Percentiles rank a stretch among this genome's conserved stretches.
Conservation (phyloP, 2,113 vertebrate genomes). For the Phrynosoma platyrhinos region DNA sequence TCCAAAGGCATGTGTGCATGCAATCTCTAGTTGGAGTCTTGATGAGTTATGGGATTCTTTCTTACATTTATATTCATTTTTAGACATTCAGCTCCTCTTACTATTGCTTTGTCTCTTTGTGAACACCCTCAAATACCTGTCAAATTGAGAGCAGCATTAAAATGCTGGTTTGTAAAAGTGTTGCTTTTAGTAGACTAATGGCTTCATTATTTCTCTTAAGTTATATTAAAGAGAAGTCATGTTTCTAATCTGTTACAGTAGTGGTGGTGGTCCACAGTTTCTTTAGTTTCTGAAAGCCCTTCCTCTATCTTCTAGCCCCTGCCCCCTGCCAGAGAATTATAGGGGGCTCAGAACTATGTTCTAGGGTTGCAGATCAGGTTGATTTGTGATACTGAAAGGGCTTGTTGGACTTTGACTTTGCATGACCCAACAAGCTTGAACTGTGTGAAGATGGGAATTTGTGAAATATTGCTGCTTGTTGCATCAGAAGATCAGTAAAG, state of each 20-base stretch:
- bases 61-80: neutral
- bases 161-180: neutral
- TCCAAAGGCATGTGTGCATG: neutral
- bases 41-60: neutral
- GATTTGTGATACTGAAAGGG: neutral
- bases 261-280: neutral
- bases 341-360: neutral
- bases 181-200: neutral
- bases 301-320: neutral
- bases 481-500: neutral
- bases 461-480: neutral
- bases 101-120: neutral
- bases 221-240: neutral
- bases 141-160: neutral
- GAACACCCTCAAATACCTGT: neutral
- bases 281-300: neutral
- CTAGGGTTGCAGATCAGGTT: neutral
- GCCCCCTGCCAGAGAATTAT: too few relatives aligned
- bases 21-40: neutral
- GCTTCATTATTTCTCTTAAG: neutral
- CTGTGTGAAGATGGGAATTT: too few relatives aligned
- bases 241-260: neutral
- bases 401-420: neutral
- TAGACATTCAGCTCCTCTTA: neutral
- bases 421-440: neutral